phyloP scores from a whole-genome alignment of 2,113 vertebrate genomes.

The Ictidomys tridecemlineatus region DNA sequence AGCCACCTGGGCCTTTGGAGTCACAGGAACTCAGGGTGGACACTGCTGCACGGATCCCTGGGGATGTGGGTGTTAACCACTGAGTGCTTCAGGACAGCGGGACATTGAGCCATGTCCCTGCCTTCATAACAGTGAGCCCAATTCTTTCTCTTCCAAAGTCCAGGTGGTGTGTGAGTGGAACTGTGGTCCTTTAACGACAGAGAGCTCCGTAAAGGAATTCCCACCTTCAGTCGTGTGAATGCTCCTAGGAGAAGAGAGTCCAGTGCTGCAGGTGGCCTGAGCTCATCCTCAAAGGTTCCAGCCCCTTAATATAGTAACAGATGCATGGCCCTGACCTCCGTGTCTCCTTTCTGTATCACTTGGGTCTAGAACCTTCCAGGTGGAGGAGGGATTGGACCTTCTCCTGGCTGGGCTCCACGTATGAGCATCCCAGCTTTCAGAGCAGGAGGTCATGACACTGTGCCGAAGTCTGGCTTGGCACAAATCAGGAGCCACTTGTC shows the following conservation, averaged over 20 bases:
- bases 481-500: no score
- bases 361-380: no score
- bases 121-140: neutral
- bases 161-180: neutral
- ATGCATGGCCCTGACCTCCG: neutral
- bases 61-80: neutral
- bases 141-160: neutral
- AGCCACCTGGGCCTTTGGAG: neutral
- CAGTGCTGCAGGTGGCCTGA: neutral
- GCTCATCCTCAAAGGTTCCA: neutral
- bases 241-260: neutral
- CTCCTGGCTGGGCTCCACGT: neutral
- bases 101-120: neutral
- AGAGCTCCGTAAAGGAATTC: neutral
- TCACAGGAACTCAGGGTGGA: neutral
- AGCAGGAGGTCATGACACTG: neutral
- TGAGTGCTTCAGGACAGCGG: neutral
- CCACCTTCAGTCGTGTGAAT: neutral
- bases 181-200: neutral
- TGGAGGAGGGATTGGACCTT: neutral
- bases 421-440: neutral
- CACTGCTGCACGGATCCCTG: neutral
- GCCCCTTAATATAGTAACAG: neutral
- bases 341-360: neutral
- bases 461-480: no score